Evolutionary conservation across 2,888 invertebrate species (phyloP).

Genomic region (Tipula unca): DNA sequence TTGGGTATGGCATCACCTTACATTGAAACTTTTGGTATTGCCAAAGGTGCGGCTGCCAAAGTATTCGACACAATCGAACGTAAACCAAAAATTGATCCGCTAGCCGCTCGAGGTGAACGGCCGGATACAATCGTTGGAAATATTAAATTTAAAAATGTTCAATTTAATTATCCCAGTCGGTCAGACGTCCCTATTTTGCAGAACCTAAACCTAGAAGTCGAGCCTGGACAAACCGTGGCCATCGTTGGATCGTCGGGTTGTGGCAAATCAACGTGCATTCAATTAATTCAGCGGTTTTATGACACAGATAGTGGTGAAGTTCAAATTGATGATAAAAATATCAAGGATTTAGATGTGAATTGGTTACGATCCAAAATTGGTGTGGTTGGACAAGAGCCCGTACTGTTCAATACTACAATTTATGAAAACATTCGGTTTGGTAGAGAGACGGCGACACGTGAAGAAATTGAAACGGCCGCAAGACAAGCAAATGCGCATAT

Average conservation of each 20-base stretch:
- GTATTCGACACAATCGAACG: slow-evolving; percentile 64
- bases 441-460: slow-evolving; percentile 49
- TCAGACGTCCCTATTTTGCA: slow-evolving; percentile 59
- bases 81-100: slow-evolving; percentile 57
- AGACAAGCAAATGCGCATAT: slow-evolving; percentile 60
- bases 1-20: slow-evolving; percentile 71
- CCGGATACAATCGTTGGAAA: slow-evolving; percentile 50
- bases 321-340: slow-evolving; percentile 45
- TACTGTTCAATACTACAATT: slow-evolving; percentile 66
- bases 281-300: slow-evolving; percentile 59
- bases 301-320: slow-evolving; percentile 42
- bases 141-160: slow-evolving; percentile 56
- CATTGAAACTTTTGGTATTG: slow-evolving; percentile 63
- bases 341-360: slow-evolving; percentile 55
- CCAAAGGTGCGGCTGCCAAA: slow-evolving; percentile 62
- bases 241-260: slow-evolving; percentile 61
- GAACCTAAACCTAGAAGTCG: slow-evolving; percentile 50
- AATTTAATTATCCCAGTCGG: slow-evolving; percentile 68
- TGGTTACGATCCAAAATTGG: slow-evolving; percentile 64
- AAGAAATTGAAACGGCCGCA: slow-evolving; percentile 55
- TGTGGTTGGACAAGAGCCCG: slow-evolving; percentile 74
- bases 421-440: slow-evolving; percentile 56
- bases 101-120: slow-evolving; percentile 49
- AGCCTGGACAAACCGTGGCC: slow-evolving; percentile 53
- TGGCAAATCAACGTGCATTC: slow-evolving; percentile 66